A percentile compares a stretch with the other conserved stretches of the same genome.
phyloP scores from a whole-genome alignment of 1,140 invertebrate species.

The Phortica variegata region DNA sequence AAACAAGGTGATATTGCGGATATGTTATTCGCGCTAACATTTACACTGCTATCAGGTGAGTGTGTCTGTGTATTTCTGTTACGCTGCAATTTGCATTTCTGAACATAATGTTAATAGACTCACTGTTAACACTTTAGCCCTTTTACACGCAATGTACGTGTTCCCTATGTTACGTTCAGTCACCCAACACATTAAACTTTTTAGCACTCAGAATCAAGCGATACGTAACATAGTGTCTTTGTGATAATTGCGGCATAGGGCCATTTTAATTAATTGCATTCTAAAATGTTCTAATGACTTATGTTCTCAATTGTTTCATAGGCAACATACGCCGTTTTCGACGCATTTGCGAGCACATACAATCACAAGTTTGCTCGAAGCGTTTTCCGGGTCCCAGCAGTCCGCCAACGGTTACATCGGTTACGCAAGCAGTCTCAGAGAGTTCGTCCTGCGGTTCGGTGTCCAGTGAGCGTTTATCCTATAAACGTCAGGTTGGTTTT shows the following conservation, averaged over 20 bases:
- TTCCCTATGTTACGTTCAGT: no score
- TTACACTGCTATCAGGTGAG: conserved; percentile 91
- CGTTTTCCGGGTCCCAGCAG: conserved; percentile 59
- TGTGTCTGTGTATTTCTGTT: conserved; percentile 6
- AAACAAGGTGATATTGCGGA: conserved; percentile 76
- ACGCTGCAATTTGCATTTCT: no score
- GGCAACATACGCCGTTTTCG: conserved; percentile 93
- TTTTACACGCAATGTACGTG: no score
- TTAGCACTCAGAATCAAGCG: no score
- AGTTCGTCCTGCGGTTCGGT: conserved; percentile 82
- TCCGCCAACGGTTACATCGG: conserved; percentile 68
- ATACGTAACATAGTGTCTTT: no score
- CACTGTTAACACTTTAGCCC: no score
- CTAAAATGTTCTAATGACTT: no score
- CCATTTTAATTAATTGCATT: no score
- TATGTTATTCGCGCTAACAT: conserved; percentile 90
- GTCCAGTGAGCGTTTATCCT: conserved; percentile 70
- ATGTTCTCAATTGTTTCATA: no score
- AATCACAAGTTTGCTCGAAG: conserved; percentile 76
- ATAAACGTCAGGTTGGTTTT: conserved; percentile 57
- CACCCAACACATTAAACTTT: no score
- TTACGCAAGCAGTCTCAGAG: conserved; percentile 60
- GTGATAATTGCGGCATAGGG: no score
- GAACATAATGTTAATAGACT: no score
- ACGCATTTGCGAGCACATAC: conserved; percentile 94